These are phyloP conservation scores for Sakesphorus luctuosus DNA, from an alignment of 2,113 vertebrate genomes.

Conservation along the genomic window DNA sequence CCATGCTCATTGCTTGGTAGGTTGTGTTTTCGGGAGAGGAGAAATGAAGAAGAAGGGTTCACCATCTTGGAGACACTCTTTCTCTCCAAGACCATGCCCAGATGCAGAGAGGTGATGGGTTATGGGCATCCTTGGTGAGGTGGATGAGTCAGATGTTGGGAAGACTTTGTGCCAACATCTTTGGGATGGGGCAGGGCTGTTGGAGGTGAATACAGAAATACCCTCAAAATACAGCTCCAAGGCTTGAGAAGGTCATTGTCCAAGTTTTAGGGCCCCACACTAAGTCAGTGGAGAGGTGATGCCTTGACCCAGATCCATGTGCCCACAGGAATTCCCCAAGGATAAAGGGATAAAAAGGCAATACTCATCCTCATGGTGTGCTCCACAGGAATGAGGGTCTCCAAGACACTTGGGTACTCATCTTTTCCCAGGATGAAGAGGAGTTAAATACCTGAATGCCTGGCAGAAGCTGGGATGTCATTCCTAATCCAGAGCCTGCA, in stretches of 20 bases:
- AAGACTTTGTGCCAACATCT: neutral
- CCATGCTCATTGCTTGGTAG: accelerated
- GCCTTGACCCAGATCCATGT: neutral
- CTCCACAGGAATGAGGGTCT: neutral
- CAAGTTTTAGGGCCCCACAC: neutral
- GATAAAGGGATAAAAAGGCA: neutral
- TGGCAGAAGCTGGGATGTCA: neutral
- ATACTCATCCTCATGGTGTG: accelerated
- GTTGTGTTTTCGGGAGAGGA: neutral
- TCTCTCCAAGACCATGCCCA: neutral
- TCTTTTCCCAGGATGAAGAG: neutral
- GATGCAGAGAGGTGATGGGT: neutral
- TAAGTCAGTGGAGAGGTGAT: neutral
- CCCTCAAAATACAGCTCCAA: neutral
- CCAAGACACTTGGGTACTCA: accelerated
- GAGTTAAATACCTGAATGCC: neutral
- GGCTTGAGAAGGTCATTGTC: neutral
- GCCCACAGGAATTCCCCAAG: neutral
- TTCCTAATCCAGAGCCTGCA: neutral
- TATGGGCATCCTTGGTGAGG: neutral
- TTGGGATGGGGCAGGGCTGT: neutral
- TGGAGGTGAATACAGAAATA: neutral
- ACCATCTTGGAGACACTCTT: neutral
- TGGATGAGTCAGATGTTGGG: neutral
- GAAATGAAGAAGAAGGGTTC: neutral